A percentile compares a stretch with the other conserved stretches of the same genome.
These are phyloP conservation scores for Andricus quercusramuli DNA, from an alignment of 2,888 invertebrate species.

Conservation along the genomic window DNA sequence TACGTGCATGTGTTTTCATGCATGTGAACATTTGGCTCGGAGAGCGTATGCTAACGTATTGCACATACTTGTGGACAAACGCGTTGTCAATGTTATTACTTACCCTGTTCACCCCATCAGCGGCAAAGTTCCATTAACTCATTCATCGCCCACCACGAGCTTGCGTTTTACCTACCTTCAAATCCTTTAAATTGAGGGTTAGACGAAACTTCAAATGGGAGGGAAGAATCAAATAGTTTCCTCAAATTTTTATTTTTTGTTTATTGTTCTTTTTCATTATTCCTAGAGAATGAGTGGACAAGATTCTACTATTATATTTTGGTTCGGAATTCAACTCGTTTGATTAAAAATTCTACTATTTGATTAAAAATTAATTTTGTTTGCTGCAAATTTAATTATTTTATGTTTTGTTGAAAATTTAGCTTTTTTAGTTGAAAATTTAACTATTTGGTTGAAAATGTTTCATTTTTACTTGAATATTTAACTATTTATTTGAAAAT, in stretches of 20 bases:
- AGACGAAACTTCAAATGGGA: background rate
- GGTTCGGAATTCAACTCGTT: too few species aligned
- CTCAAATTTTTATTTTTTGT: background rate
- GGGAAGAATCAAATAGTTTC: background rate
- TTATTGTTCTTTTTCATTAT: background rate
- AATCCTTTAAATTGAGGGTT: slow-evolving; percentile 3
- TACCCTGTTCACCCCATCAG: slow-evolving; percentile 43
- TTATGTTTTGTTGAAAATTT: too few species aligned
- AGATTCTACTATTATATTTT: too few species aligned
- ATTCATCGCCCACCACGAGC: slow-evolving; percentile 44
- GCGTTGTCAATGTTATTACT: slow-evolving; percentile 42
- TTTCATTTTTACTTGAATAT: too few species aligned
- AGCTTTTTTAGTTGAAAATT: too few species aligned
- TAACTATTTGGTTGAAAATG: too few species aligned
- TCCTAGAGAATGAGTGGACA: too few species aligned
- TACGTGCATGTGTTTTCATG: too few species aligned
- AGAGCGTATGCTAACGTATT: slow-evolving; percentile 20
- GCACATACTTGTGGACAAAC: slow-evolving; percentile 16
- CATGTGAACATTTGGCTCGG: slow-evolving; percentile 26
- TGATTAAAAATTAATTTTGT: too few species aligned
- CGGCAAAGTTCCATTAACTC: slow-evolving; percentile 69
- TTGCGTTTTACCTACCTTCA: slow-evolving; percentile 2
- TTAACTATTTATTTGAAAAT: too few species aligned
- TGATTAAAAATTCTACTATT: too few species aligned
- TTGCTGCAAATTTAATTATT: too few species aligned